phyloP scores from a whole-genome alignment of 2,888 invertebrate genomes.

The Cremastobaeus sp. region DNA sequence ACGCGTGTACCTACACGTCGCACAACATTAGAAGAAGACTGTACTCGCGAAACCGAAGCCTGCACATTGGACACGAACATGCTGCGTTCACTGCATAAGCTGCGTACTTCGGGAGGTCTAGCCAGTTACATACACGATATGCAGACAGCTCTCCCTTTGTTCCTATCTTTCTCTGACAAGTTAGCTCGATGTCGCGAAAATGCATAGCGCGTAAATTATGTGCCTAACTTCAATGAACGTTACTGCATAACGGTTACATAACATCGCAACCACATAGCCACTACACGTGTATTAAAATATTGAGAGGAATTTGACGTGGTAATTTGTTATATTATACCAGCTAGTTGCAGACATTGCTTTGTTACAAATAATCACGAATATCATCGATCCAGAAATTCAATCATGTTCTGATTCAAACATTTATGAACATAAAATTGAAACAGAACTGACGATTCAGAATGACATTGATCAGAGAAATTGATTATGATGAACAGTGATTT shows the following conservation, averaged over 20 bases:
- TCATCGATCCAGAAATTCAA: no score
- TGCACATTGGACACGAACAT: conserved; percentile 61
- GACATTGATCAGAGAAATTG: no score
- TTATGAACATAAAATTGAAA: no score
- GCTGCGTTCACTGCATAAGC: conserved; percentile 57
- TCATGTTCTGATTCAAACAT: no score
- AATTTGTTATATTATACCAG: conserved; percentile 33
- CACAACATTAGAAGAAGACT: conserved; percentile 57
- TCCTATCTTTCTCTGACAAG: conserved; percentile 56
- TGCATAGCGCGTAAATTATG: conserved; percentile 57
- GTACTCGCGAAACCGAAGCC: conserved; percentile 56
- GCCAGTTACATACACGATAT: conserved; percentile 48
- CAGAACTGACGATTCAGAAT: no score
- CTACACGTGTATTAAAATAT: conserved; percentile 35
- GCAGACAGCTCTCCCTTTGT: conserved; percentile 42
- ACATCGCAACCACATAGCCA: conserved; percentile 33
- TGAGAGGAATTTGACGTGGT: conserved; percentile 35
- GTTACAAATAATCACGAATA: no score
- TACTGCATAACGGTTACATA: conserved; percentile 51
- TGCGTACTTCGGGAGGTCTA: conserved; percentile 55
- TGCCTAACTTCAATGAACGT: conserved; percentile 53
- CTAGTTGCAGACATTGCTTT: conserved; percentile 1
- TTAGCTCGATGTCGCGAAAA: conserved; percentile 58
- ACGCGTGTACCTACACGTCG: conserved; percentile 57
- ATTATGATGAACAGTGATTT: no score